Percentiles rank a stretch among this genome's conserved stretches.
Evolutionary conservation across 2,113 vertebrate species (phyloP).

Genomic region (Daphoenositta chrysoptera): DNA sequence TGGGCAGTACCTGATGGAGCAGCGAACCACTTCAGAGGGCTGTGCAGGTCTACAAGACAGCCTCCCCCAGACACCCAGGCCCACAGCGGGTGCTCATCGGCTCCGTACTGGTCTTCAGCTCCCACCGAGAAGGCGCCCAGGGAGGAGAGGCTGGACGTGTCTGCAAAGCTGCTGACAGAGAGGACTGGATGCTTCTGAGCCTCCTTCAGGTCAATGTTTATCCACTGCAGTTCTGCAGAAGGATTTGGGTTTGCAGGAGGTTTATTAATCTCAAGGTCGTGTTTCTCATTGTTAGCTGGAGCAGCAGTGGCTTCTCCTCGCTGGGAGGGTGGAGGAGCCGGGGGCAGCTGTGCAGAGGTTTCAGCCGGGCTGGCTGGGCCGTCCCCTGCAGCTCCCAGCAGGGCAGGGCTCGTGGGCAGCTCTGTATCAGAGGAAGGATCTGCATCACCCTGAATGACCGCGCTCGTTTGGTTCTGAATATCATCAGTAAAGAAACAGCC

Average conservation of each 20-base stretch:
- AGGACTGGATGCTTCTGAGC: constrained; percentile 65
- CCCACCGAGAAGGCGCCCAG: constrained; percentile 77
- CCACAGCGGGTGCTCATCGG: constrained; percentile 85
- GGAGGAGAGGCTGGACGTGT: constrained; percentile 81
- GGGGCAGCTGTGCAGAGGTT: not conserved
- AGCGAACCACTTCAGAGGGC: constrained; percentile 85
- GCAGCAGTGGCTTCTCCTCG: not conserved
- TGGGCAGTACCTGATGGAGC: constrained; percentile 70
- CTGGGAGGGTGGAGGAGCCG: not conserved
- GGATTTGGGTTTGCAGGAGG: constrained; percentile 25
- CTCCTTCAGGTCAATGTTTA: constrained; percentile 91
- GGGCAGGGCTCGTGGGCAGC: not conserved
- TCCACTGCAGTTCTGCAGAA: constrained; percentile 82
- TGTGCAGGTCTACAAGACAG: constrained; percentile 84
- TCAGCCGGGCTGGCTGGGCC: not conserved
- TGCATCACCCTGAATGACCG: constrained; percentile 70
- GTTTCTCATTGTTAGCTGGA: not conserved
- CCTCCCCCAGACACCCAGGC: constrained; percentile 91
- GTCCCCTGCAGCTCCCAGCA: not conserved
- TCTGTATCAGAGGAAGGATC: constrained; percentile 77
- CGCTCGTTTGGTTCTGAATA: constrained; percentile 77
- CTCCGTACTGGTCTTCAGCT: constrained; percentile 78
- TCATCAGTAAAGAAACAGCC: constrained; percentile 94
- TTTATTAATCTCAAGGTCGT: not conserved
- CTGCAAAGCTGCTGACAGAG: constrained; percentile 48